Evolutionary conservation across 1,140 invertebrate species (phyloP), one percentile per base, ranked within the genome.

Genomic region (Wasmannia auropunctata): DNA sequence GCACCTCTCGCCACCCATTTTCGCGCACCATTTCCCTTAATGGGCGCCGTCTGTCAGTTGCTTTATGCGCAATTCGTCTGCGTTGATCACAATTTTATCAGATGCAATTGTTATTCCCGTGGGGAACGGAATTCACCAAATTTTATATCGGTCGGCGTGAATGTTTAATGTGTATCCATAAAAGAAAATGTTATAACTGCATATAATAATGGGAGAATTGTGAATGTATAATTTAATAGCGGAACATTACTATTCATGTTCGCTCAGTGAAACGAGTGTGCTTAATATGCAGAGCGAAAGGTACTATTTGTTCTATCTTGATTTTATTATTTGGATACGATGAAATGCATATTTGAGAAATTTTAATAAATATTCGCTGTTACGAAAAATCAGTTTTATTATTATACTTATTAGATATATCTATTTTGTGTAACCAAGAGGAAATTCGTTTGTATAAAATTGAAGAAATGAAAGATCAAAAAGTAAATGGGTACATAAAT

Each of bases 51-150:
- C 46, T 37, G 60, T 80, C 77, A 37, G 46, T 31, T 40, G 77
- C 46, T 80, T 80, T 28, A 49, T 51, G 31, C 63, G 34, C 43
- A 67, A 67, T 69, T 80, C 43, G n/a, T 54, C 62, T 31, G 37
- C 43, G 46, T 49, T 31, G 77, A 69, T 69, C 62, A 25, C 34
- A 37, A 43, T 54, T 80, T 80, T 40, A 28, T 2, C 34, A 54
- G n/a, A 40, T 54, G 46, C 31, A 54, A 80, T 80, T 69, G 63
- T 69, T 56, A 40, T 69, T 69, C 16, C 14, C 10, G 16, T 14
- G 16, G n/a, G n/a, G 5, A 11, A 56, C 5, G 22, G 10, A 28
- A 54, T 67, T 67, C 16, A 16, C 8, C 14, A 16, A 51, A 28
- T 37, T 40, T 31, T 19, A 77, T 62, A n/a, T 56, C 6, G 6